phyloP scores from a whole-genome alignment of 1,140 invertebrate genomes.

The Melanaphis sacchari region DNA sequence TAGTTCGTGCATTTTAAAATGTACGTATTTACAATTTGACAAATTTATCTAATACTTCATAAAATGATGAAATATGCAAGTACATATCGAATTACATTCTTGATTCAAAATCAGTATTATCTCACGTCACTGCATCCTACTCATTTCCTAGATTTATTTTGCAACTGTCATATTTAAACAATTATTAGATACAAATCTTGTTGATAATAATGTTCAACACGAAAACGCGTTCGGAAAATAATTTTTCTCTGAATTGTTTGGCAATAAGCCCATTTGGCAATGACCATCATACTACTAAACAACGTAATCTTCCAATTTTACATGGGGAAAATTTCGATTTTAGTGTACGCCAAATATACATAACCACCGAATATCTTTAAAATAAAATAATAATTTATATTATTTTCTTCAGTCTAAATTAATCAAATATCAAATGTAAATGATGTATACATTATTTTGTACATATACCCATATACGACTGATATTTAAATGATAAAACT shows the following conservation, averaged over 20 bases:
- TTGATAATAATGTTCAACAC: slow-evolving; percentile 16
- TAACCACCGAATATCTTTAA: not conserved
- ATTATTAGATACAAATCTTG: not conserved
- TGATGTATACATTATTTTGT: not conserved
- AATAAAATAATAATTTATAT: not conserved
- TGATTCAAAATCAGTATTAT: not conserved
- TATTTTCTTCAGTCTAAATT: not conserved
- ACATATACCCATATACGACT: not conserved
- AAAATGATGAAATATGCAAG: too few relatives aligned
- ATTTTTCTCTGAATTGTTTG: slow-evolving; percentile 30
- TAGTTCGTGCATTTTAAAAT: not conserved
- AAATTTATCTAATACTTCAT: not conserved
- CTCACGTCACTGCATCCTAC: not conserved
- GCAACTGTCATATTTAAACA: not conserved
- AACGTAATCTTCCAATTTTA: slow-evolving; percentile 32
- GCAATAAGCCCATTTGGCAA: slow-evolving; percentile 25
- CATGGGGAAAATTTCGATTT: not conserved
- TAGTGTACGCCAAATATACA: not conserved
- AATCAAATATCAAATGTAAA: not conserved
- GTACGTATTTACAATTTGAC: not conserved
- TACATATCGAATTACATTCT: not conserved
- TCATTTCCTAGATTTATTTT: not conserved
- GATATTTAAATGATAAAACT: not conserved
- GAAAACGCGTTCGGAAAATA: not conserved
- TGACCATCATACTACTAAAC: slow-evolving; percentile 11